These are phyloP conservation scores for Heliconius sara DNA, from an alignment of 2,888 invertebrate species.

Conservation along the genomic window DNA sequence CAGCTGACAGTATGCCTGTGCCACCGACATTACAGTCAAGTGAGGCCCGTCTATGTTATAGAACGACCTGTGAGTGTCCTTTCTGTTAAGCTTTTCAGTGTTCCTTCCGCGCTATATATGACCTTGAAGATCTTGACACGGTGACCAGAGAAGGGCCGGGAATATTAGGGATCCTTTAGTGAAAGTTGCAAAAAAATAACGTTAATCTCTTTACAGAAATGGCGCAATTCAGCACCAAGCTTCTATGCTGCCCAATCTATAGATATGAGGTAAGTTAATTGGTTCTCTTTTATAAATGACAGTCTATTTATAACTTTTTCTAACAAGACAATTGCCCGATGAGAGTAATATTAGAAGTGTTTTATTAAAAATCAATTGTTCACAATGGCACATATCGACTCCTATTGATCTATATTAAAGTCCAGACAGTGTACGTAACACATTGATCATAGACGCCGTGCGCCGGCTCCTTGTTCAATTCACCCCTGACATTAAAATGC, in stretches of 20 bases:
- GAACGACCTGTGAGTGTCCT: conserved; percentile 74
- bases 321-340: conserved; percentile 24
- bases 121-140: conserved; percentile 20
- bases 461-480: conserved; percentile 61
- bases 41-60: conserved; percentile 78
- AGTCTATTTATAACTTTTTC: conserved; percentile 24
- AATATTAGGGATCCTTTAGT: background rate
- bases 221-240: conserved; percentile 77
- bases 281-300: background rate
- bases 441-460: conserved; percentile 59
- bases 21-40: conserved; percentile 75
- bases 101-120: conserved; percentile 16
- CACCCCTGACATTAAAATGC: conserved; percentile 65
- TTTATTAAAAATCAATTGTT: conserved; percentile 66
- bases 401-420: conserved; percentile 76
- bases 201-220: conserved; percentile 71
- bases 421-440: conserved; percentile 48
- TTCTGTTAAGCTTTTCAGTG: conserved; percentile 54
- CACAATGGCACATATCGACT: conserved; percentile 69
- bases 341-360: conserved; percentile 44
- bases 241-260: conserved; percentile 78
- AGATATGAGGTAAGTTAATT: conserved; percentile 71
- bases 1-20: conserved; percentile 61
- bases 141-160: conserved; percentile 12
- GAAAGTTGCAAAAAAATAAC: background rate